Conservation (phyloP, 2,888 invertebrate species). For the Sesia bembeciformis region DNA sequence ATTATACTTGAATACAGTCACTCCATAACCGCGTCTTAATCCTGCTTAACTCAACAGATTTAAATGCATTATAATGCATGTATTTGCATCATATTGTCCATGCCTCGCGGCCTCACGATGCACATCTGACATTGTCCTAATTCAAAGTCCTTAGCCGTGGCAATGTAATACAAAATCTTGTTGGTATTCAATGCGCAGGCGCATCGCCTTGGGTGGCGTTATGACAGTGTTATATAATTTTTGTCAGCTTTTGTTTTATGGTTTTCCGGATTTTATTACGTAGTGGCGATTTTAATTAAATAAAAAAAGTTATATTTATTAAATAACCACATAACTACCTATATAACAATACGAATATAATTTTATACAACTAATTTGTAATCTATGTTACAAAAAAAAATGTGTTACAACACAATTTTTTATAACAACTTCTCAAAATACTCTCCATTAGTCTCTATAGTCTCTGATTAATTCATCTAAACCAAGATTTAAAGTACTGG, state of each 20-base stretch:
- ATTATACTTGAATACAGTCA: too few species aligned
- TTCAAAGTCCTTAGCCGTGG: constrained; percentile 40
- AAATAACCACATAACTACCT: background rate
- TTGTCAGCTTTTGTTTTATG: background rate
- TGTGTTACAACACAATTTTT: too few species aligned
- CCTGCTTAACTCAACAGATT: background rate
- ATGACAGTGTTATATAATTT: background rate
- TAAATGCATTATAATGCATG: background rate
- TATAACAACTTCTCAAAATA: too few species aligned
- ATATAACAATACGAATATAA: too few species aligned
- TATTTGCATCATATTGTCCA: background rate
- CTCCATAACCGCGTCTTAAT: too few species aligned
- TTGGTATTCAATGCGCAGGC: constrained; percentile 2
- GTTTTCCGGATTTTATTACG: background rate
- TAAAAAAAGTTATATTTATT: background rate
- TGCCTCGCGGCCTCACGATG: constrained; percentile 15
- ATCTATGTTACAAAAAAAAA: too few species aligned
- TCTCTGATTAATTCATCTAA: too few species aligned
- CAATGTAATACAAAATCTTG: constrained; percentile 30
- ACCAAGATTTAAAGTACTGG: too few species aligned
- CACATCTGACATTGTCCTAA: constrained; percentile 45
- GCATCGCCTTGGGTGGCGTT: constrained; percentile 8
- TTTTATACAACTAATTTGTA: too few species aligned
- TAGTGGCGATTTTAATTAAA: background rate
- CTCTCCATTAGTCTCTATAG: too few species aligned